Conservation (phyloP, 2,797 vertebrate species). For the Pithecia hirsuta region DNA sequence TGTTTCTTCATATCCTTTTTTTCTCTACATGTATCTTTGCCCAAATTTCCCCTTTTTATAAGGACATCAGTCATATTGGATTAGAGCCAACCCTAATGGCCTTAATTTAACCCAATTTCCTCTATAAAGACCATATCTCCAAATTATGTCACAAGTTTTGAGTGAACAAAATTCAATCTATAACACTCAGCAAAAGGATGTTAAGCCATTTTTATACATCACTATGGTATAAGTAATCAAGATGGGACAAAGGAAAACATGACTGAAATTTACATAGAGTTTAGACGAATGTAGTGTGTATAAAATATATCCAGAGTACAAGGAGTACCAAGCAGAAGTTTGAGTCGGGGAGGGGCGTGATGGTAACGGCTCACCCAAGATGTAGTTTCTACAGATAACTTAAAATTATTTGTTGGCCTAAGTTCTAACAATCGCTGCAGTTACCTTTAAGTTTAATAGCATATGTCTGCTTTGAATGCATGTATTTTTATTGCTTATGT, state of each 20-base stretch:
- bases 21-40: not conserved
- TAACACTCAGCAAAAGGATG: not conserved
- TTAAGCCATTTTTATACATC: not conserved
- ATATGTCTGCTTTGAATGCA: not conserved
- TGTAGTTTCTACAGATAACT: not conserved
- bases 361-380: not conserved
- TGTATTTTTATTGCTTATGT: not conserved
- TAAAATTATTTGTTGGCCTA: not conserved
- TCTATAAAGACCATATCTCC: not conserved
- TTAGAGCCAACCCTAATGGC: not conserved
- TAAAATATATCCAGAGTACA: not conserved
- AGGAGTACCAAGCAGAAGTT: not conserved
- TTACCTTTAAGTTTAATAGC: not conserved
- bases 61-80: not conserved
- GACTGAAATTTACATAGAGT: not conserved
- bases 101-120: not conserved
- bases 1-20: not conserved
- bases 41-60: not conserved
- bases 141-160: not conserved
- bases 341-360: accelerated
- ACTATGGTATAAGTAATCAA: not conserved
- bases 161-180: not conserved
- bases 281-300: not conserved
- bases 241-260: not conserved
- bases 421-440: not conserved